These are phyloP conservation scores for Cyphomyrmex costatus DNA, from an alignment of 1,140 invertebrate genomes.

Conservation along the genomic window DNA sequence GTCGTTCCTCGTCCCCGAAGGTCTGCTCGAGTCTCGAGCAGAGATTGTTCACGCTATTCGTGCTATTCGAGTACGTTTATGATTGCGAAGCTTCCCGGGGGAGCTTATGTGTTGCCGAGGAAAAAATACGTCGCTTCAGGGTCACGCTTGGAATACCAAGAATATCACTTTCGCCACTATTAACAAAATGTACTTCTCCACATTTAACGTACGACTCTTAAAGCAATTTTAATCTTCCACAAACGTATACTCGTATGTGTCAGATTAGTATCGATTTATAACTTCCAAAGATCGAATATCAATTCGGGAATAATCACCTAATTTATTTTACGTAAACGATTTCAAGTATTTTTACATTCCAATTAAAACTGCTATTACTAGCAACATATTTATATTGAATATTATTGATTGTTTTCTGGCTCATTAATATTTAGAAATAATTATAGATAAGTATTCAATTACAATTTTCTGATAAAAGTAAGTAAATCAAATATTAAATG, in stretches of 20 bases:
- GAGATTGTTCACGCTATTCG: slow-evolving; percentile 76
- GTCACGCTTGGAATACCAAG: background rate
- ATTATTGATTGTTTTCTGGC: no score
- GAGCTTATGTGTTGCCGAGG: background rate
- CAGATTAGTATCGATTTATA: background rate
- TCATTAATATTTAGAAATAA: no score
- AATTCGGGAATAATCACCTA: no score
- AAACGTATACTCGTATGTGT: background rate
- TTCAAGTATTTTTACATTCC: no score
- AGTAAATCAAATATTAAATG: no score
- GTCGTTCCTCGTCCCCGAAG: slow-evolving; percentile 64
- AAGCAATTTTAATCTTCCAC: background rate
- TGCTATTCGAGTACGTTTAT: slow-evolving; percentile 71
- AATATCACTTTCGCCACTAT: slow-evolving; percentile 32
- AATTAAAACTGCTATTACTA: no score
- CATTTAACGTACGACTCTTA: background rate
- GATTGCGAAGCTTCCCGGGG: slow-evolving; percentile 22
- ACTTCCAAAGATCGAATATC: background rate
- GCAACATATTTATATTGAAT: no score
- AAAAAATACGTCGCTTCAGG: slow-evolving; percentile 20
- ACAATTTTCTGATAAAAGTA: no score
- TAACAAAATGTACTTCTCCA: slow-evolving; percentile 12
- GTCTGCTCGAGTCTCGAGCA: slow-evolving; percentile 63
- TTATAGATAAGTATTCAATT: no score
- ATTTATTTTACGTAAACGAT: no score